phyloP scores from a whole-genome alignment of 2,113 vertebrate genomes.

The Ginglymostoma cirratum region DNA sequence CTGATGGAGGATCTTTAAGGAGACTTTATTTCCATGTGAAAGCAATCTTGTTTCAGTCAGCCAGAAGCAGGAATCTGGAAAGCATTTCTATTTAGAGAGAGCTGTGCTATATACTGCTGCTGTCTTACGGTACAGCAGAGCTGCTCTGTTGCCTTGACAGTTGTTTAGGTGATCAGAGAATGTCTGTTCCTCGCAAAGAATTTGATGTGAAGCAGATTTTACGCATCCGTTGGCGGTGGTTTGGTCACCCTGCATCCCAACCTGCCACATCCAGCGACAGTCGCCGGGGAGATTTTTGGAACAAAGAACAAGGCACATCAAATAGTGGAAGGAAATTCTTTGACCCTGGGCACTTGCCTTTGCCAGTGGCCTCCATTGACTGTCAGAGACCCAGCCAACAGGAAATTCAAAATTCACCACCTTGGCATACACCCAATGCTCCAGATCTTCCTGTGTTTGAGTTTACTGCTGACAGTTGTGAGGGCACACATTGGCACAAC shows the following conservation, averaged over 20 bases:
- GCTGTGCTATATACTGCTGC: slow-evolving; percentile 42
- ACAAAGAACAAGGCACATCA: slow-evolving; percentile 60
- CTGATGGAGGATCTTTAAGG: slow-evolving; percentile 46
- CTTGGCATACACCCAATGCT: slow-evolving; percentile 74
- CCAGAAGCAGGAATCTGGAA: slow-evolving; percentile 49
- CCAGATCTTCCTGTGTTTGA: slow-evolving; percentile 68
- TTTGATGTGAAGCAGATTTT: slow-evolving; percentile 98
- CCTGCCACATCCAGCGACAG: slow-evolving; percentile 59
- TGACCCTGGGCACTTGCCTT: slow-evolving; percentile 57
- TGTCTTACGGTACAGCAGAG: slow-evolving; percentile 50
- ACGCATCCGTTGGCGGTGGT: slow-evolving; percentile 95
- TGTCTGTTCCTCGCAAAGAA: slow-evolving; percentile 95
- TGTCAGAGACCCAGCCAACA: slow-evolving; percentile 78
- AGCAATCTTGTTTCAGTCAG: slow-evolving; percentile 52
- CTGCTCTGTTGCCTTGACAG: slow-evolving; percentile 80
- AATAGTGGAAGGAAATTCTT: slow-evolving; percentile 73
- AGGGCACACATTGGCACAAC: slow-evolving; percentile 55
- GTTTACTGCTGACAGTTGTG: slow-evolving; percentile 63
- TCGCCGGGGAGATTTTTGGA: slow-evolving; percentile 74
- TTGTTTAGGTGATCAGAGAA: slow-evolving; percentile 70
- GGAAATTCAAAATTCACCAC: slow-evolving; percentile 73
- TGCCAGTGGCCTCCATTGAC: slow-evolving; percentile 60
- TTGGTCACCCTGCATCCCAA: slow-evolving; percentile 79
- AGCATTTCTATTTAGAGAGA: slow-evolving; percentile 59
- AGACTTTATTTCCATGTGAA: slow-evolving; percentile 43